Percentiles rank a stretch among this genome's conserved stretches.
Evolutionary conservation across 2,888 invertebrate genomes (phyloP).

Genomic region (Lordiphosa andalusiaca): DNA sequence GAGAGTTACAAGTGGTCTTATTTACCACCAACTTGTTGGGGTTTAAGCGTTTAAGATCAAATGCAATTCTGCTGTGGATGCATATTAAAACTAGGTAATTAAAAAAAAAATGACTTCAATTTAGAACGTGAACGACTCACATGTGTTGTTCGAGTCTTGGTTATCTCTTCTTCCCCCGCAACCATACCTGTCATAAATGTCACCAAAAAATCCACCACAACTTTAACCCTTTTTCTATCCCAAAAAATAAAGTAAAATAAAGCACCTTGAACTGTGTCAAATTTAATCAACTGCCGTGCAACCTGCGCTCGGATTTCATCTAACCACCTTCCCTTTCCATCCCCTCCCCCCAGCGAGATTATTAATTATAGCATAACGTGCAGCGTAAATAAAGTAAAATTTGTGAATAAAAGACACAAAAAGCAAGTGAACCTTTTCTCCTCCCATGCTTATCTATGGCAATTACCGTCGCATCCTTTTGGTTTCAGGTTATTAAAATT

Average conservation of each 20-base stretch:
- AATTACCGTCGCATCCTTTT: slow-evolving; percentile 44
- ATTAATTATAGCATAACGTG: slow-evolving; percentile 67
- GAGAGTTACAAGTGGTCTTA: too few relatives aligned
- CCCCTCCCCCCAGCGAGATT: slow-evolving; percentile 22
- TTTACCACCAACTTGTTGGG: too few relatives aligned
- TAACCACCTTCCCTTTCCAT: slow-evolving; percentile 23
- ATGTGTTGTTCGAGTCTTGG: too few relatives aligned
- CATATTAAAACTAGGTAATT: too few relatives aligned
- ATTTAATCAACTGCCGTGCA: slow-evolving; percentile 64
- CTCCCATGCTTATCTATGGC: slow-evolving; percentile 38
- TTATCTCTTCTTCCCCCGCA: slow-evolving; percentile 1
- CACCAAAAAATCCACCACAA: slow-evolving; percentile 50
- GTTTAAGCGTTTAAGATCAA: too few relatives aligned
- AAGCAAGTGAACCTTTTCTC: slow-evolving; percentile 51
- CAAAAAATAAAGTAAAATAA: slow-evolving; percentile 21
- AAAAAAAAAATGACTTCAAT: too few relatives aligned
- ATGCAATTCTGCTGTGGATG: too few relatives aligned
- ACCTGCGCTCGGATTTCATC: slow-evolving; percentile 35
- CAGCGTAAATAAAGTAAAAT: slow-evolving; percentile 68
- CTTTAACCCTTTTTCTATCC: slow-evolving; percentile 51
- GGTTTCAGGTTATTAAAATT: slow-evolving; percentile 66
- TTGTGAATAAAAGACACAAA: slow-evolving; percentile 63
- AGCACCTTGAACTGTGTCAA: slow-evolving; percentile 55
- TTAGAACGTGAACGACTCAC: too few relatives aligned
- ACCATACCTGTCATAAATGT: slow-evolving; percentile 49